Evolutionary conservation across 1,140 invertebrate species (phyloP).

Genomic region (Apis florea): DNA sequence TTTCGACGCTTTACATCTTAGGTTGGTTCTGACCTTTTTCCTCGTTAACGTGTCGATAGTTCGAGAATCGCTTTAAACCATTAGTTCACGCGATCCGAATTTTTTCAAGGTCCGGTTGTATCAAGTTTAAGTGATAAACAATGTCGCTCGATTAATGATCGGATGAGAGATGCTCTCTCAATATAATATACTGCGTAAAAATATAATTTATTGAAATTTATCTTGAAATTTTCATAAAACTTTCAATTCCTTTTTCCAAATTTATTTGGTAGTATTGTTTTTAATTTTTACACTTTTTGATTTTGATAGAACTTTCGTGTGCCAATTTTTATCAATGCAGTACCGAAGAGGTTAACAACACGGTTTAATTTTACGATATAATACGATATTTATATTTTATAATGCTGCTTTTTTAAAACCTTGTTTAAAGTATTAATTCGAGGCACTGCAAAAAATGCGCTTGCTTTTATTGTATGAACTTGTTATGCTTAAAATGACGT

Average conservation of each 20-base stretch:
- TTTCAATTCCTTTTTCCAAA: too few species aligned
- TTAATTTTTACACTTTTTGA: neutral
- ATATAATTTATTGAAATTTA: neutral
- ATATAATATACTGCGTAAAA: neutral
- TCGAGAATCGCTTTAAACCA: constrained; percentile 4
- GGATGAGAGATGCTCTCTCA: neutral
- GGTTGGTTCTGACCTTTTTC: neutral
- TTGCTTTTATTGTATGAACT: neutral
- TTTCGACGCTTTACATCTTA: constrained; percentile 4
- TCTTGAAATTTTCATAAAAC: neutral
- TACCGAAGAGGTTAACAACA: constrained; percentile 6
- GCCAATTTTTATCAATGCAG: neutral
- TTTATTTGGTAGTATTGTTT: neutral
- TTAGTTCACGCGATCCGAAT: constrained; percentile 6
- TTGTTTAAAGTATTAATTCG: neutral
- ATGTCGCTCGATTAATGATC: neutral
- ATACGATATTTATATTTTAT: neutral
- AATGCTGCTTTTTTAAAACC: constrained; percentile 7
- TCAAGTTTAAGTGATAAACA: constrained; percentile 8
- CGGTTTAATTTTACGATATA: neutral
- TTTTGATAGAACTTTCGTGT: neutral
- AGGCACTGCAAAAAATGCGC: constrained; percentile 6
- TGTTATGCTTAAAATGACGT: neutral
- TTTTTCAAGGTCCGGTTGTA: neutral
- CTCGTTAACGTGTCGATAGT: constrained; percentile 1